Percentiles rank a stretch among this genome's conserved stretches.
Evolutionary conservation across 2,888 invertebrate species (phyloP).

Genomic region (Drosophila kanekoi): DNA sequence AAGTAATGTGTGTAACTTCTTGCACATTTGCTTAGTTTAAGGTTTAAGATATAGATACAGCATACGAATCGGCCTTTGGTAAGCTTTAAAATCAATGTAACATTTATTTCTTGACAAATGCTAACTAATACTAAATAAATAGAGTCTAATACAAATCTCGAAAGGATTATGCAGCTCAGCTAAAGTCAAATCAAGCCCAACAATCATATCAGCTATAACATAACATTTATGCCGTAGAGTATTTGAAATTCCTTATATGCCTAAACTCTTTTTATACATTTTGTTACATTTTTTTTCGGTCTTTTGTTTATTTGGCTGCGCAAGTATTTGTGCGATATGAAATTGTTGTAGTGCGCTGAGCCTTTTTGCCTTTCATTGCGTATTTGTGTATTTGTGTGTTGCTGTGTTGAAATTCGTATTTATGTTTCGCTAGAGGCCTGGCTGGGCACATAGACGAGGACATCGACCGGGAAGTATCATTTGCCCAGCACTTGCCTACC

Average conservation of each 20-base stretch:
- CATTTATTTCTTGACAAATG: too few species aligned
- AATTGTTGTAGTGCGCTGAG: constrained; percentile 53
- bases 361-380: constrained; percentile 71
- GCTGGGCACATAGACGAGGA: constrained; percentile 31
- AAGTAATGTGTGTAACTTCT: too few species aligned
- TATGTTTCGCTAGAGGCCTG: constrained; percentile 61
- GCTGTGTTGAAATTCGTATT: constrained; percentile 77
- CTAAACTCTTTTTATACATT: not conserved
- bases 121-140: too few species aligned
- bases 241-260: constrained; percentile 4
- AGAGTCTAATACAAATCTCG: too few species aligned
- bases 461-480: constrained; percentile 65
- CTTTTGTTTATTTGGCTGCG: constrained; percentile 56
- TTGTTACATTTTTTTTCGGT: constrained; percentile 17
- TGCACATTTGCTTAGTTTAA: too few species aligned
- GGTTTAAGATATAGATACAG: too few species aligned
- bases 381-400: constrained; percentile 51
- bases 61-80: too few species aligned
- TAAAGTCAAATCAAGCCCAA: too few species aligned
- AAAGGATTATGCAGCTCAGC: too few species aligned
- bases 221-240: constrained; percentile 16
- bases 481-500: constrained; percentile 59
- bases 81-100: too few species aligned
- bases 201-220: not conserved
- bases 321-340: constrained; percentile 62